Evolutionary conservation across 2,888 invertebrate species (phyloP).

Genomic region (Papilio elwesi): DNA sequence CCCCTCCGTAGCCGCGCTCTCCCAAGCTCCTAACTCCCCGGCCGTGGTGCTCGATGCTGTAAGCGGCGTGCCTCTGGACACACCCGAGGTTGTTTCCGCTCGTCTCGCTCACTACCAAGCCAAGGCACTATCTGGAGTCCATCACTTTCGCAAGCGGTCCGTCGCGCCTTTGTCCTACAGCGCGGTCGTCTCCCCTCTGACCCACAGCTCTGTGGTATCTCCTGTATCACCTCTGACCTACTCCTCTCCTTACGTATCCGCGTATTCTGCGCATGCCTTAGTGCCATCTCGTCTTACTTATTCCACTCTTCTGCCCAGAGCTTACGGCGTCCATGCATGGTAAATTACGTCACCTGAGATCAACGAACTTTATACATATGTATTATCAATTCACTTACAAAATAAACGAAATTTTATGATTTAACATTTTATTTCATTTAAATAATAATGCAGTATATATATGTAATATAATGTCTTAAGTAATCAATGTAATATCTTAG

Average conservation of each 20-base stretch:
- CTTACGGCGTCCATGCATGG: conserved; percentile 36
- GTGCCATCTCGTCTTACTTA: conserved; percentile 23
- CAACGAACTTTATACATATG: neutral
- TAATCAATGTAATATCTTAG: too few relatives aligned
- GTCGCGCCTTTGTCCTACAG: conserved; percentile 55
- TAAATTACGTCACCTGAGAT: conserved; percentile 16
- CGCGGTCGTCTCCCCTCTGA: conserved; percentile 62
- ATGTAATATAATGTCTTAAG: too few relatives aligned
- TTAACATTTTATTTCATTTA: too few relatives aligned
- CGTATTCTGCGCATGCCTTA: conserved; percentile 55
- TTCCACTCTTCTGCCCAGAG: conserved; percentile 32
- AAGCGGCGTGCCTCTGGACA: conserved; percentile 78
- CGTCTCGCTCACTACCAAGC: conserved; percentile 77
- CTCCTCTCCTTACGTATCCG: conserved; percentile 52
- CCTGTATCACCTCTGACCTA: conserved; percentile 50
- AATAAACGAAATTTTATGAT: too few relatives aligned
- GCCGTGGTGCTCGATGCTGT: conserved; percentile 75
- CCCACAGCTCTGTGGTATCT: conserved; percentile 51
- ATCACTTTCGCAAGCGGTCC: conserved; percentile 73
- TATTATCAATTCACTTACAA: too few relatives aligned
- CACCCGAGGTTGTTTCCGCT: conserved; percentile 68
- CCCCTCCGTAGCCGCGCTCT: conserved; percentile 48
- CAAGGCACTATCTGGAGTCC: conserved; percentile 70
- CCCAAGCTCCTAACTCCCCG: conserved; percentile 72
- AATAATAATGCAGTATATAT: too few relatives aligned